Evolutionary conservation across 2,888 invertebrate species (phyloP), one percentile per base, ranked within the genome.

Genomic region (Orthosia cruda): DNA sequence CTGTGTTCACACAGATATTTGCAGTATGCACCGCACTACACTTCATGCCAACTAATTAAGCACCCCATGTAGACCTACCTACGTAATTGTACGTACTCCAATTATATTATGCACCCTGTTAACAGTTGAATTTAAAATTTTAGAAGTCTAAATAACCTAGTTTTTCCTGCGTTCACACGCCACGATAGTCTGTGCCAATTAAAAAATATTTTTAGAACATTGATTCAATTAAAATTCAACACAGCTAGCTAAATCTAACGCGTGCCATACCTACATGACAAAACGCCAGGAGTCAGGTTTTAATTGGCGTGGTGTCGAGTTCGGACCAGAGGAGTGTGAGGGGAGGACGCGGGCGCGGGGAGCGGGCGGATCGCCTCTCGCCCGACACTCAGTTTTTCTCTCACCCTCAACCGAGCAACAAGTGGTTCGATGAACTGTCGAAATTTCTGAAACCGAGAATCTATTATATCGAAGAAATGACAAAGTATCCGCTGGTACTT

Each of bases 261-360:
- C 87, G 86, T 88, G 85, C 84, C 84, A 81, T 80, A 82, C 86
- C 83, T 86, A 90, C 91, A 91, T 90, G 92, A 91, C 91, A 91
- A 89, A 93, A 89, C 89, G 93, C 92, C 91, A 92, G 90, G 89
- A 94, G 94, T 93, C 91, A 91, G 89, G 84, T 95, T 95, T 95
- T 95, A 96, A 96, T 95, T 95, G 94, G 93, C 92, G 87, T 90
- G 91, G 92, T 93, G 92, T 94, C 91, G 91, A 87, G 88, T 90
- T 91, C 88, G 88, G 88, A 83, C 81, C 88, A 87, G 84, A 86
- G 78, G 75, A 86, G 85, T 76, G 70, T 74, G 74, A 71, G 70
- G 75, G 71, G 57, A 50, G 47, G 26, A 40, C 20, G 57, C 57
- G 26, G 57, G 81, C 75, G 83, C 79, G 84, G 80, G 80, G 79